Evolutionary conservation across 2,888 invertebrate species (phyloP), one percentile per base, ranked within the genome.

Genomic region (Esperia sulphurella): DNA sequence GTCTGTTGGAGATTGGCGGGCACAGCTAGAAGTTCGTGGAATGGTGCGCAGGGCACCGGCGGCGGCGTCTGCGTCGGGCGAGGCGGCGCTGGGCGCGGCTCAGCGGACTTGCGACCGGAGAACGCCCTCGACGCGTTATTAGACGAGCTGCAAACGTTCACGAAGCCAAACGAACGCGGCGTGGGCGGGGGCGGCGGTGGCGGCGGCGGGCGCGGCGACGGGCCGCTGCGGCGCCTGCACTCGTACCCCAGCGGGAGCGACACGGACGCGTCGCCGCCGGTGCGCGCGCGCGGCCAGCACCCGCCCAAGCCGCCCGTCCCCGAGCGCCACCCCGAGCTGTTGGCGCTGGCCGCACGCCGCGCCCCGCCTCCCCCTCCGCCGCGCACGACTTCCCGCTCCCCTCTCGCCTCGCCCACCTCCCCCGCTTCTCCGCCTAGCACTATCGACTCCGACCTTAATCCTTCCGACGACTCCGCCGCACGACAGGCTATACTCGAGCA

Each of bases 51-150:
- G 87, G 87, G 76, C 73, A 58, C 73, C 79, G 71, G 68, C 68
- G 68, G 57, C 74, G 68, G 57, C 74, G 74, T 68, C 71, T 69
- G 66, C 70, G 59, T 53, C 77, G 79, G 74, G 61, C 75, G 87
- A 82, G 74, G 64, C 62, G 58, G 65, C 53, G 61, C 66, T 59
- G 57, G 59, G 56, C 69, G 75, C 55, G 76, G 79, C 76, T 69
- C 59, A 53, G 59, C 75, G 61, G 85, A 84, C 53, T 53, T 78
- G 89, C 93, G 94, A 90, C 92, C 96, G 92, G 96, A 97, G 94
- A 97, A 97, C 95, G 96, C 97, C 93, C 96, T 97, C 95, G 97
- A 97, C 94, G 96, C 96, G 93, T 88, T 97, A 94, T 90, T 97
- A 95, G 96, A 96, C 83, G 97, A 97, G 84, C 92, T 97, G 59